A percentile compares a stretch with the other conserved stretches of the same genome.
Evolutionary conservation across 1,140 invertebrate genomes (phyloP).

Genomic region (Bombus vancouverensis): DNA sequence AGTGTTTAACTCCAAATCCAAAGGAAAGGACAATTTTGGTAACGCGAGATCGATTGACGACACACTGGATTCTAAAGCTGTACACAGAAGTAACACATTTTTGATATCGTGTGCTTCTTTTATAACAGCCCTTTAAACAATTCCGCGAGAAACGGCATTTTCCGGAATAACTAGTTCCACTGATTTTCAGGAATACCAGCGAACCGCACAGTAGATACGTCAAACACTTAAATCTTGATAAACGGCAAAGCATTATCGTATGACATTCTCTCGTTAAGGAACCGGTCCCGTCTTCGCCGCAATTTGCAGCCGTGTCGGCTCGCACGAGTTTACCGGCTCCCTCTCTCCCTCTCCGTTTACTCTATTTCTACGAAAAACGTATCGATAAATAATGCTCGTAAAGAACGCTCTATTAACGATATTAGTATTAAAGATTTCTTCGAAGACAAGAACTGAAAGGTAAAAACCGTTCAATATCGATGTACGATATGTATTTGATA

Average conservation of each 20-base stretch:
- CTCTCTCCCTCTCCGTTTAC: neutral
- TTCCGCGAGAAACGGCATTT: conserved; percentile 25
- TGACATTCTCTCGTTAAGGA: conserved; percentile 22
- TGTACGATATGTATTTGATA: neutral
- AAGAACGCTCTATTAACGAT: neutral
- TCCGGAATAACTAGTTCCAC: conserved; percentile 26
- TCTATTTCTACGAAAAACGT: neutral
- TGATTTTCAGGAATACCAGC: conserved; percentile 6
- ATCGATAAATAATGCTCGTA: neutral
- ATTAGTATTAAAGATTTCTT: neutral
- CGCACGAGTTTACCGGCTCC: neutral
- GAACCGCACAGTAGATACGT: neutral
- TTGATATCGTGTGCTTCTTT: neutral
- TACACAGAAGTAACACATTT: no score
- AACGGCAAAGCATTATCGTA: conserved; percentile 25
- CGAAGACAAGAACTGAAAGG: neutral
- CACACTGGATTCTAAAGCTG: no score
- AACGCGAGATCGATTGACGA: no score
- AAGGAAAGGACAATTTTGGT: no score
- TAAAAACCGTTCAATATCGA: neutral
- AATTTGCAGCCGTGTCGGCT: neutral
- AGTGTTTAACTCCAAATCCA: no score
- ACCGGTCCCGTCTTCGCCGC: conserved; percentile 17
- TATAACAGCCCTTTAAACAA: neutral
- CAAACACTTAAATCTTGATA: conserved; percentile 39